These are phyloP conservation scores for Lochmaea crataegi DNA, from an alignment of 2,888 invertebrate genomes.

Conservation along the genomic window DNA sequence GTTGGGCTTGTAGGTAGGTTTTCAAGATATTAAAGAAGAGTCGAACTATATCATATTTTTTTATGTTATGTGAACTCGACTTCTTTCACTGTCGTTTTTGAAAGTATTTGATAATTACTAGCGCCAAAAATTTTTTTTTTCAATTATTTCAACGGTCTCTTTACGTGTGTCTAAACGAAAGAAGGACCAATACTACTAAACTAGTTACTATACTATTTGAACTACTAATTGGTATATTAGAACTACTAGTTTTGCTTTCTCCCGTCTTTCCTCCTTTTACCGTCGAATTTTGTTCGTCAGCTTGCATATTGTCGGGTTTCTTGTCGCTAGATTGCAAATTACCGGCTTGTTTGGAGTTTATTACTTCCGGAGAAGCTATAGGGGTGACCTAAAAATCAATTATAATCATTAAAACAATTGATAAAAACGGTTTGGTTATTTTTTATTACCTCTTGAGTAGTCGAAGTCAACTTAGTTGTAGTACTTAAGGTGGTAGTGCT, in stretches of 20 bases:
- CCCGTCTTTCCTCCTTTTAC: slow-evolving; percentile 57
- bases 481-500: slow-evolving; percentile 67
- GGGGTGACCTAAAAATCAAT: slow-evolving; percentile 34
- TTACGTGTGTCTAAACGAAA: slow-evolving; percentile 15
- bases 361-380: slow-evolving; percentile 43
- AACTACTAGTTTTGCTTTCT: slow-evolving; percentile 20
- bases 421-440: too few species aligned
- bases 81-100: background rate
- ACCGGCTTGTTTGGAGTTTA: slow-evolving; percentile 42
- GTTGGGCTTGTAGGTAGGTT: too few species aligned
- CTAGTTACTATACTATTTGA: slow-evolving; percentile 3
- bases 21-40: too few species aligned
- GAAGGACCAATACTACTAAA: background rate
- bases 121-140: slow-evolving; percentile 5
- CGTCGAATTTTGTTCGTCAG: slow-evolving; percentile 52
- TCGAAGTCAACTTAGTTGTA: slow-evolving; percentile 64
- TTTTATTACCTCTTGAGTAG: slow-evolving; percentile 64
- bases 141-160: background rate
- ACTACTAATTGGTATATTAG: background rate
- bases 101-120: slow-evolving; percentile 7
- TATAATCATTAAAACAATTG: background rate
- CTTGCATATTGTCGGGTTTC: slow-evolving; percentile 63
- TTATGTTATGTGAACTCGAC: slow-evolving; percentile 5
- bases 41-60: background rate
- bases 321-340: slow-evolving; percentile 45